Conservation (phyloP, 2,888 invertebrate species). For the Drosophila nigritarsus region DNA sequence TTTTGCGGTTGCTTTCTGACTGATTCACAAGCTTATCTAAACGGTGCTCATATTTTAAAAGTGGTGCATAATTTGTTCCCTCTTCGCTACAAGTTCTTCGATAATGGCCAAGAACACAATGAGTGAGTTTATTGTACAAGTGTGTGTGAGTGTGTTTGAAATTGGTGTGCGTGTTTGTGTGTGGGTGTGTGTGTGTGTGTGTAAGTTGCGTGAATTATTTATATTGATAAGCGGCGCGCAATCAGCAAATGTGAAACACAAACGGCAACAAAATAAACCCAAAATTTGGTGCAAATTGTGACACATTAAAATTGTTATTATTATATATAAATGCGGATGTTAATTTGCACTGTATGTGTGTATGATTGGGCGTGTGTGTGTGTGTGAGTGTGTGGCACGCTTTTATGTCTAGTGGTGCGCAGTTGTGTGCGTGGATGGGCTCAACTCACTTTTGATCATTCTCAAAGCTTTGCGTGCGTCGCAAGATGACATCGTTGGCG, state of each 20-base stretch:
- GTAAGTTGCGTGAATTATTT: slow-evolving; percentile 35
- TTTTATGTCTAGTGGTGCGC: slow-evolving; percentile 49
- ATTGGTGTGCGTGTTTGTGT: slow-evolving; percentile 12
- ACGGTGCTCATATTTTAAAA: slow-evolving; percentile 55
- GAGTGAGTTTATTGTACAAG: slow-evolving; percentile 26
- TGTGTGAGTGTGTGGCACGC: slow-evolving; percentile 51
- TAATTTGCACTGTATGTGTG: slow-evolving; percentile 52
- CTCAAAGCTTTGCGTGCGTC: slow-evolving; percentile 94
- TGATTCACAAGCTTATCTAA: slow-evolving; percentile 34
- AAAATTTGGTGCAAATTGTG: slow-evolving; percentile 68
- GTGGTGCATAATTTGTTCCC: slow-evolving; percentile 43
- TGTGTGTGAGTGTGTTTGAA: slow-evolving; percentile 10
- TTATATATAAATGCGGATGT: slow-evolving; percentile 61
- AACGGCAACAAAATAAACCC: slow-evolving; percentile 62
- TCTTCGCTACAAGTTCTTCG: slow-evolving; percentile 28
- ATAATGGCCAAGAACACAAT: slow-evolving; percentile 51
- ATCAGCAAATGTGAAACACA: slow-evolving; percentile 72
- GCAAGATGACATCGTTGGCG: slow-evolving; percentile 88
- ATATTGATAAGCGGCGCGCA: slow-evolving; percentile 58
- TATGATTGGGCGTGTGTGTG: slow-evolving; percentile 25
- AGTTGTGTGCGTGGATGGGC: slow-evolving; percentile 23
- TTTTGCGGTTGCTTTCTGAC: neutral
- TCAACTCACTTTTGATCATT: slow-evolving; percentile 93
- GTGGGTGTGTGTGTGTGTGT: slow-evolving; percentile 24
- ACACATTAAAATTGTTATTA: slow-evolving; percentile 47